phyloP scores from a whole-genome alignment of 2,113 vertebrate genomes.

The Dendrocopos noguchii region DNA sequence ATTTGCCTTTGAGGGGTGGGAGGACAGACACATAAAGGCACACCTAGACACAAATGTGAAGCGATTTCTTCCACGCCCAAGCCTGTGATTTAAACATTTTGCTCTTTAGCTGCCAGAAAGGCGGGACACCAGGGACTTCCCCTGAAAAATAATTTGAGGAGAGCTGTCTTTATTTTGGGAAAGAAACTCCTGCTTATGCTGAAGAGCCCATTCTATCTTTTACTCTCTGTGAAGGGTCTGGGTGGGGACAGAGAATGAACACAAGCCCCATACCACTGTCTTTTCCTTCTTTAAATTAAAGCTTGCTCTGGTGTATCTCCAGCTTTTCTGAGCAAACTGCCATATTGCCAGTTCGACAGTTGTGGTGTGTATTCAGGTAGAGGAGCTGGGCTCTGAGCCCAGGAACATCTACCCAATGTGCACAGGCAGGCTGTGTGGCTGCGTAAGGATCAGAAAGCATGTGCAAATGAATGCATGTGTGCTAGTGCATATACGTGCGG shows the following conservation, averaged over 20 bases:
- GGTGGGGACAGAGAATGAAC: not conserved
- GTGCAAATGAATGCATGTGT: not conserved
- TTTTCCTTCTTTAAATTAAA: not conserved
- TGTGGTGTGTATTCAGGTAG: not conserved
- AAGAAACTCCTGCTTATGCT: not conserved
- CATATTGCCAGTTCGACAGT: not conserved
- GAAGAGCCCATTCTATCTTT: not conserved
- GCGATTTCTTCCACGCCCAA: slow-evolving; percentile 26
- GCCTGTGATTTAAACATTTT: slow-evolving; percentile 26
- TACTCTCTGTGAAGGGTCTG: not conserved
- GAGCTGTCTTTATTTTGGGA: slow-evolving; percentile 34
- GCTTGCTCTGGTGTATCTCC: not conserved
- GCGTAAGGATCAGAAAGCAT: not conserved
- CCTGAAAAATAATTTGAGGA: slow-evolving; percentile 27
- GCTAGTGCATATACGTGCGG: not conserved
- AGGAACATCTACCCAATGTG: not conserved
- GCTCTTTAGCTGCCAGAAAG: slow-evolving; percentile 59
- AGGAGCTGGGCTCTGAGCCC: not conserved
- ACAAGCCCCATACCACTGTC: not conserved
- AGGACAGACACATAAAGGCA: slow-evolving; percentile 17
- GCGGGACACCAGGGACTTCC: slow-evolving; percentile 32
- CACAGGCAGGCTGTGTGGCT: not conserved
- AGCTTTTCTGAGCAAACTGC: not conserved
- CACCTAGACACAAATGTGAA: slow-evolving; percentile 36
- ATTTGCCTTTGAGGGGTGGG: slow-evolving; percentile 27